Evolutionary conservation across 2,113 vertebrate genomes (phyloP).

Genomic region (Nerophis lumbriciformis): DNA sequence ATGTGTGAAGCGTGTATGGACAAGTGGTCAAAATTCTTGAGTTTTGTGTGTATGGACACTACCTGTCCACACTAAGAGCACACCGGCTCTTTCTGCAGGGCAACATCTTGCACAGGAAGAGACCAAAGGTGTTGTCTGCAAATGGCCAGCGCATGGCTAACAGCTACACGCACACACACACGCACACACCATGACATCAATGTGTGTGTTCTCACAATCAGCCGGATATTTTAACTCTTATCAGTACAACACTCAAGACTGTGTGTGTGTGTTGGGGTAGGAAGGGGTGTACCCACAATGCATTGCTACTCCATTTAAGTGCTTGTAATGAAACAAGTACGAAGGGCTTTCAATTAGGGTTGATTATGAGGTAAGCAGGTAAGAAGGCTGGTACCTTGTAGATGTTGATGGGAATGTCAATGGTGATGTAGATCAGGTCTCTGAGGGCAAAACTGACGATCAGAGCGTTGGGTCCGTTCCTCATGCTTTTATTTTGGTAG

Average conservation of each 20-base stretch:
- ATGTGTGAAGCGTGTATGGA: too few species aligned
- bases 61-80: constrained; percentile 95
- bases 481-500: constrained; percentile 92
- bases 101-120: constrained; percentile 89
- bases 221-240: constrained; percentile 45
- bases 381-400: constrained; percentile 75
- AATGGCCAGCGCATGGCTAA: constrained; percentile 84
- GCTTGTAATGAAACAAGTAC: neutral
- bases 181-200: neutral
- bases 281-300: neutral
- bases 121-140: constrained; percentile 73
- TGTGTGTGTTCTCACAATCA: neutral
- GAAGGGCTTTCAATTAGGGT: neutral
- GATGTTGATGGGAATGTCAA: constrained; percentile 84
- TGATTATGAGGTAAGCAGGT: neutral
- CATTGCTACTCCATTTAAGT: neutral
- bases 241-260: constrained; percentile 37
- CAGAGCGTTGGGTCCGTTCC: constrained; percentile 88
- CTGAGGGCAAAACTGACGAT: constrained; percentile 90
- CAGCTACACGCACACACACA: constrained; percentile 70
- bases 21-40: too few species aligned
- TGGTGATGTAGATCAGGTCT: constrained; percentile 89
- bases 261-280: neutral
- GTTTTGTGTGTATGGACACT: constrained; percentile 19
- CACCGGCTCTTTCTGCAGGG: constrained; percentile 97